Evolutionary conservation across 2,113 vertebrate genomes (phyloP), one percentile per base, ranked within the genome.

Genomic region (Callospermophilus lateralis): DNA sequence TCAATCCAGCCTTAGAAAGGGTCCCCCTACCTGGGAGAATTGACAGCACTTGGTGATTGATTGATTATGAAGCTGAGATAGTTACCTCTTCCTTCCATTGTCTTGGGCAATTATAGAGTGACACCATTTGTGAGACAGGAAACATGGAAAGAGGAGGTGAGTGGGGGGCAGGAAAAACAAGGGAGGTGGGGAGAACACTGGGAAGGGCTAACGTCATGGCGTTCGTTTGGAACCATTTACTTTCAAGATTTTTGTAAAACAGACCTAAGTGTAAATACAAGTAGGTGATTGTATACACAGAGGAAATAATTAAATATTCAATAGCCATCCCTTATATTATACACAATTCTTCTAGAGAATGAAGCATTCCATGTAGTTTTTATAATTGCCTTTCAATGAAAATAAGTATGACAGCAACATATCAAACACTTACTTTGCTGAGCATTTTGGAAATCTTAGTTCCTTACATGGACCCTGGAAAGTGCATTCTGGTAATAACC

Each of bases 91-190:
- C 81, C 67, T 53, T 68, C 9, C 19, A 20, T 65, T 68, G 55
- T 7, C 51, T 70, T 84, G 48, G 53, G 67, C 53, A 86, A 63
- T 76, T 77, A 19, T 6, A 90, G 68, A 84, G 68, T 34, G 19
- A 88, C 48, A 55, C 19, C 17, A 51, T 48, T 72, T 12, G 0
- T 20, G 81, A 90, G 68, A 92, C 55, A 91, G 37, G 80, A 95
- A 89, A 91, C 12, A n/a, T 45, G 85, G 73, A 45, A 85, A 93
- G 61, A 87, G 55, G 61, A 90, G 77, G 81, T 70, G 73, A 95
- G 39, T 13, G 10, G 3, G 67, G 24, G n/a, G 68, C 45, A 72
- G 72, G 45, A 79, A 45, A 26, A 42, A 34, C 58, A 11, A 34
- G 3, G 24, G 63, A 30, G 2, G 7, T 37, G 22, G 5, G 20